Percentiles rank a stretch among this genome's conserved stretches.
These are phyloP conservation scores for Macquaria australasica DNA, from an alignment of 2,113 vertebrate genomes.

Conservation along the genomic window DNA sequence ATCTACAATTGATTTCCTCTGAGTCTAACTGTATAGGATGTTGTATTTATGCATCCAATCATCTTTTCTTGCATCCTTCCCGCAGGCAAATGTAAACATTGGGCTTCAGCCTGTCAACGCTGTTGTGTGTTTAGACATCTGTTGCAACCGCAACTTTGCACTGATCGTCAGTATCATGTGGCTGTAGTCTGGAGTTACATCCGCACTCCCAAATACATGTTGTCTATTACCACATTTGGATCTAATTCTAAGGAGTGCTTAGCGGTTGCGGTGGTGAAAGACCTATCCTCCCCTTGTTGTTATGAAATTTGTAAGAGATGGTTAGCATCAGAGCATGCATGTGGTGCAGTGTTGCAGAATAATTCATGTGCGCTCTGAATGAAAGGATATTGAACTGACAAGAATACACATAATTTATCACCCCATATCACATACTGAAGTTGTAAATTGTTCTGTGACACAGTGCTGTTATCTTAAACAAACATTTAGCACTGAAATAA, in stretches of 20 bases:
- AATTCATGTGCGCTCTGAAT: slow-evolving; percentile 34
- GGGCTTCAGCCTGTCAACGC: slow-evolving; percentile 72
- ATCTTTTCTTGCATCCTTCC: slow-evolving; percentile 53
- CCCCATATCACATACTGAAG: slow-evolving; percentile 16
- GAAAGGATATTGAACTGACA: slow-evolving; percentile 22
- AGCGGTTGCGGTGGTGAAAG: slow-evolving; percentile 76
- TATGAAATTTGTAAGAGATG: slow-evolving; percentile 76
- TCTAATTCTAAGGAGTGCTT: slow-evolving; percentile 76
- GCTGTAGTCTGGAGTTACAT: slow-evolving; percentile 75
- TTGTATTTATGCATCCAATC: slow-evolving; percentile 42
- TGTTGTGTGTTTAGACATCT: slow-evolving; percentile 80
- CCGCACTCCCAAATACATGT: slow-evolving; percentile 74
- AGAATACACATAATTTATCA: slow-evolving; percentile 13
- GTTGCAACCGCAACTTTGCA: slow-evolving; percentile 74
- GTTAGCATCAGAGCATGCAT: slow-evolving; percentile 56
- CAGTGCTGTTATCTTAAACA: not conserved
- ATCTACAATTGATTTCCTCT: not conserved
- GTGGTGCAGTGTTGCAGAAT: slow-evolving; percentile 50
- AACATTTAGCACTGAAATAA: not conserved
- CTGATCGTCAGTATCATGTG: slow-evolving; percentile 80
- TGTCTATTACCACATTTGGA: slow-evolving; percentile 79
- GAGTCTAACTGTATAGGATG: not conserved
- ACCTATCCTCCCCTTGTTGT: slow-evolving; percentile 71
- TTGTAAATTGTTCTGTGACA: not conserved
- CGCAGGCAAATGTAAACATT: slow-evolving; percentile 70